Evolutionary conservation across 1,140 invertebrate species (phyloP), one percentile per base, ranked within the genome.

Genomic region (Ladona fulva): DNA sequence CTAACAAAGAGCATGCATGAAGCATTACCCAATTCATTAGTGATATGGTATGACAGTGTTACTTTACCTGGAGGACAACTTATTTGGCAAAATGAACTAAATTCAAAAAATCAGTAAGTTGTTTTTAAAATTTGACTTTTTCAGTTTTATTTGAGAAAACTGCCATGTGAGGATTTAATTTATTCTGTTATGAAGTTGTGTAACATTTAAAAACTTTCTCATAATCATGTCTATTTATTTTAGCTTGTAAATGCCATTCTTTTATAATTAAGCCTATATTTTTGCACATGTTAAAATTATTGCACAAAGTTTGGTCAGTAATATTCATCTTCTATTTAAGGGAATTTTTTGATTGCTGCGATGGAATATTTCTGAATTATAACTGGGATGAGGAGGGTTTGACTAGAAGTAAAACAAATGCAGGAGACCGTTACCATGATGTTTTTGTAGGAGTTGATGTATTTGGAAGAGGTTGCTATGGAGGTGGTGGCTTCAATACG

Each of bases 11-110:
- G 82, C 74, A 88, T 94, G 81, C 92, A 93, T 80, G 74, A 84
- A 19, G 85, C 88, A 78, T 86, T 91, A 74, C 84, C 87, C 6
- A 83, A 88, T 78, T 90, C 91, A 25, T 79, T 89, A 77, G 88
- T 98, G n/a, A 90, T 97, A 81, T 98, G 96, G 97, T 99, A 99
- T 84, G 97, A 99, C 85, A 96, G 95, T 84, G 92, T 99, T 19
- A 95, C 89, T 5, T 86, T 87, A 44, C 76, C 78, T 3, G 84
- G 86, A 8, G 97, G 97, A 0, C 83, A 91, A 78, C 87, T 99
- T 0, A 84, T 85, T 5, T 99, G 97, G 96, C 97, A 99, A 84
- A 96, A 99, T 87, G 91, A 92, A 83, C 87, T 99, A 7, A 98
- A 97, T 83, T 83, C 89, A 0, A 85, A 88, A 74, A 99, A 99